These are phyloP conservation scores for Cryptoblepharus egeriae DNA, from an alignment of 2,797 vertebrate genomes.

Conservation along the genomic window DNA sequence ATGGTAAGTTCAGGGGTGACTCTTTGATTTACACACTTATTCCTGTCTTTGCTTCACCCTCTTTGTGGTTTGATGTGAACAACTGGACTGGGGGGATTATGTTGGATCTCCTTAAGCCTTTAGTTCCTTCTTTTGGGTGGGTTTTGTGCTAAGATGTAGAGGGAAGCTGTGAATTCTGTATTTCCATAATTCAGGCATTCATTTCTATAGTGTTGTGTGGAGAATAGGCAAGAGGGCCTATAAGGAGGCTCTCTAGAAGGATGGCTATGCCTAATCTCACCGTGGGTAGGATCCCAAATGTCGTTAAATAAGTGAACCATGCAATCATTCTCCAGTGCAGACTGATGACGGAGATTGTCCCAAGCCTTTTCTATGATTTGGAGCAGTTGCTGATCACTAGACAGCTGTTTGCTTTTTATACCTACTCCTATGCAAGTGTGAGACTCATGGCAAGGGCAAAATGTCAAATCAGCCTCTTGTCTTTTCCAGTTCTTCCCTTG, in stretches of 20 bases:
- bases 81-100: not conserved
- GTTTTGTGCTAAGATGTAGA: not conserved
- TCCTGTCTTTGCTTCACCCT: not conserved
- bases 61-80: not conserved
- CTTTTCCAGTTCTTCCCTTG: not conserved
- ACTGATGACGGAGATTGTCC: not conserved
- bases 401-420: not conserved
- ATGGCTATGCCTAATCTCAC: not conserved
- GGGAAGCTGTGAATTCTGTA: not conserved
- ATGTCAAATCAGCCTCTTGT: not conserved
- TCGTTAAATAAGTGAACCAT: too few relatives aligned
- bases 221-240: not conserved
- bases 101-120: not conserved
- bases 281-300: too few relatives aligned
- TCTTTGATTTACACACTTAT: fast-evolving
- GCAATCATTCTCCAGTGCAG: not conserved
- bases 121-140: not conserved
- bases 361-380: not conserved
- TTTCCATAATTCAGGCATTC: not conserved
- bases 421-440: not conserved
- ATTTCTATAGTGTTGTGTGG: too few relatives aligned
- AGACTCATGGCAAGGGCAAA: not conserved
- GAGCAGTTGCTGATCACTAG: not conserved
- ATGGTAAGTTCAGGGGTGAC: not conserved
- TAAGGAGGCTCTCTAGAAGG: too few relatives aligned